Percentiles rank a stretch among this genome's conserved stretches.
Evolutionary conservation across 1,140 invertebrate species (phyloP).

Genomic region (Drosophila jambulina): DNA sequence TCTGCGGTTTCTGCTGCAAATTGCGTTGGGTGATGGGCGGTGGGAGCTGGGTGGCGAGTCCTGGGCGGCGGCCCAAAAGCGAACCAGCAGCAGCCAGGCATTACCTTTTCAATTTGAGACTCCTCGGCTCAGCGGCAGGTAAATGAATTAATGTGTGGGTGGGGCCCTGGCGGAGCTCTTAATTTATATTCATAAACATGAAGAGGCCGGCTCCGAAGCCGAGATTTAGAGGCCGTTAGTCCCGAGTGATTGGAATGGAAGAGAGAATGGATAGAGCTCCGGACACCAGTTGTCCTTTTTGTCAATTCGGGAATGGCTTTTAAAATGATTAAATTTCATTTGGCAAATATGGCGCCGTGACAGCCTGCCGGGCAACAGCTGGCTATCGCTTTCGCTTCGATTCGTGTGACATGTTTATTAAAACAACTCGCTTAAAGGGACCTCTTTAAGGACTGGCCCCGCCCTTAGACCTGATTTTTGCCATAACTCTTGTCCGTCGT

Average conservation of each 20-base stretch:
- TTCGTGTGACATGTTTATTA: conserved; percentile 44
- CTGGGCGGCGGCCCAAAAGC: conserved; percentile 36
- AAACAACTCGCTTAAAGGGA: conserved; percentile 25
- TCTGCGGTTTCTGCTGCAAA: conserved; percentile 74
- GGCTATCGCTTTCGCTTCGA: conserved; percentile 44
- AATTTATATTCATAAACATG: conserved; percentile 65
- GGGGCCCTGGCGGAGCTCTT: conserved; percentile 40
- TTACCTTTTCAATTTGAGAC: conserved; percentile 80
- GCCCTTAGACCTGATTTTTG: conserved; percentile 28
- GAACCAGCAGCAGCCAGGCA: conserved; percentile 50
- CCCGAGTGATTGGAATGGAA: conserved; percentile 8
- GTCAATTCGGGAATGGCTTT: conserved; percentile 73
- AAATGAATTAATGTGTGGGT: conserved; percentile 75
- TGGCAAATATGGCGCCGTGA: conserved; percentile 48
- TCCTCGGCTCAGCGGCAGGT: conserved; percentile 52
- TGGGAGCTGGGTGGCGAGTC: conserved; percentile 12
- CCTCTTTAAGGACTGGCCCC: conserved; percentile 13
- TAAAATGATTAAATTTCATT: conserved; percentile 80
- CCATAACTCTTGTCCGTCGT: conserved; percentile 63
- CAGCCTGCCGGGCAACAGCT: conserved; percentile 31
- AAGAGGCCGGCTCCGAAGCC: conserved; percentile 12
- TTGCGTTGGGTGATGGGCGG: conserved; percentile 50
- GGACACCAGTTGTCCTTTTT: conserved; percentile 61
- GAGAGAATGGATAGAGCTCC: neutral
- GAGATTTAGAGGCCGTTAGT: conserved; percentile 21